Evolutionary conservation across 2,888 invertebrate species (phyloP), one percentile per base, ranked within the genome.

Genomic region (Zele albiditarsus): DNA sequence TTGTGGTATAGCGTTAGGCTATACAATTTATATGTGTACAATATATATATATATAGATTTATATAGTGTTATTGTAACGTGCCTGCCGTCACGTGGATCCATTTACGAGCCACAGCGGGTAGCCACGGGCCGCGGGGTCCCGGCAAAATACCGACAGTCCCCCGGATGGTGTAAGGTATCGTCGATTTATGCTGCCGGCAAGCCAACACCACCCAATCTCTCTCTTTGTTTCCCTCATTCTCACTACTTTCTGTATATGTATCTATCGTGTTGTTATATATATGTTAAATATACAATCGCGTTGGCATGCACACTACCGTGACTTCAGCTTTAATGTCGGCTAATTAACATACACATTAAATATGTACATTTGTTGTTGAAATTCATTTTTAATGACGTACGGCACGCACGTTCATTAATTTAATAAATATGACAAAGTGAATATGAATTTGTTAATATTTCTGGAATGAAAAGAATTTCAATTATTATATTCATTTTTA

Each of bases 151-250:
- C 65, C 71, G 72, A 71, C 73, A 71, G 73, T 73, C 53, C 70
- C 71, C 76, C 62, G 71, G 57, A 58, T 73, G 67, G 70, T 70
- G 71, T 75, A 75, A 77, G 67, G 70, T 77, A 78, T 77, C 65
- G 63, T 73, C 65, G 66, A 78, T 78, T 77, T 73, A 77, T 75
- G 70, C 60, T 57, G 66, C 62, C 72, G 74, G 16, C 63, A 71
- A 57, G 58, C 63, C 65, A 63, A 71, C 66, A 65, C 23, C 3
- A 14, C 20, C 10, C 27, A 28, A 60, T 8, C 14, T 28, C 14
- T 60, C 16, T 27, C 28, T 25, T 10, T 28, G 25, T 23, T 46
- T 27, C n/a, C 14, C 38, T 20, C 25, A 23, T 12, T 46, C 49
- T 31, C 58, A 33, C 38, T 58, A 31, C 25, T 58, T 69, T 38